Evolutionary conservation across 2,797 vertebrate genomes (phyloP).

Genomic region (Coluber constrictor): DNA sequence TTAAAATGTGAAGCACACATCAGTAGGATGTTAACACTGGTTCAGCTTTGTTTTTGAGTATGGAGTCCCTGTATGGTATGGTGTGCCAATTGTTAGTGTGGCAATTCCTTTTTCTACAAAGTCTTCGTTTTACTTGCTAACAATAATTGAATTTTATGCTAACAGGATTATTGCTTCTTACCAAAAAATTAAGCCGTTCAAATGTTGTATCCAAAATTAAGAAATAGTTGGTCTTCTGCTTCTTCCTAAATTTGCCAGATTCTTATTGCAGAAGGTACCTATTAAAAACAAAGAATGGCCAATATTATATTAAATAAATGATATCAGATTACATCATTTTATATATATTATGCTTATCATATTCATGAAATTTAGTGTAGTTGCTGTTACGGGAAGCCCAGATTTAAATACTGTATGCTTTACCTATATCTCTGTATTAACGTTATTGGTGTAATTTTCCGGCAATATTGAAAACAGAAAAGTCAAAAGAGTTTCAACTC

Average conservation of each 20-base stretch:
- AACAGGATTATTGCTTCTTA: background rate
- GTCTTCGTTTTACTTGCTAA: background rate
- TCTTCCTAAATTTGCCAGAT: background rate
- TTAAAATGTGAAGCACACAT: background rate
- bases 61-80: background rate
- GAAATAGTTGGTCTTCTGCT: background rate
- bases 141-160: background rate
- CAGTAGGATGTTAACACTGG: background rate
- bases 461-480: conserved; percentile 17
- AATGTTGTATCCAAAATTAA: background rate
- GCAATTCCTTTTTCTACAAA: background rate
- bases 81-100: background rate
- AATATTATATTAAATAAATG: background rate
- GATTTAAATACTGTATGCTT: conserved; percentile 27
- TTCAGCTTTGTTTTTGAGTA: background rate
- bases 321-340: background rate
- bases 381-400: background rate
- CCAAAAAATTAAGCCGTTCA: background rate
- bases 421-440: conserved; percentile 38
- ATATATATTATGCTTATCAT: background rate
- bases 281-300: background rate
- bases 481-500: conserved; percentile 48
- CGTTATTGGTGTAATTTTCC: background rate
- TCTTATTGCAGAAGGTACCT: background rate
- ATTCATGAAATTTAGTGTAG: background rate